These are phyloP conservation scores for Dasypus novemcinctus DNA, from an alignment of 2,113 vertebrate genomes.

Conservation along the genomic window DNA sequence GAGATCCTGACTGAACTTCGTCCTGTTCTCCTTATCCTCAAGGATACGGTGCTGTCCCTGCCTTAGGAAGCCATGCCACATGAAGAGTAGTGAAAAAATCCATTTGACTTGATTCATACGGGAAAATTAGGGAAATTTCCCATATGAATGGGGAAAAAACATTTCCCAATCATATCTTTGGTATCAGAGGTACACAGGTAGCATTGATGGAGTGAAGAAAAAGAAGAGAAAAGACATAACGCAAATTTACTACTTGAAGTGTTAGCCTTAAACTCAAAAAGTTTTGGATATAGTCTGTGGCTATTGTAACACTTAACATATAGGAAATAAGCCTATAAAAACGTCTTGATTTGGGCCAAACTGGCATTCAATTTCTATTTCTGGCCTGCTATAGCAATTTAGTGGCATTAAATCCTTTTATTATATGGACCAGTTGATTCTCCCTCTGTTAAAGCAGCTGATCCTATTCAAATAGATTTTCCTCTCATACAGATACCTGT, in stretches of 20 bases:
- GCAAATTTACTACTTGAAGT: not conserved
- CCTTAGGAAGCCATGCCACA: not conserved
- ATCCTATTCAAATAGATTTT: not conserved
- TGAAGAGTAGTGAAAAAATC: not conserved
- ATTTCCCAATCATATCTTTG: not conserved
- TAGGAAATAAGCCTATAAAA: not conserved
- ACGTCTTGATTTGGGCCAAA: not conserved
- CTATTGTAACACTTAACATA: not conserved
- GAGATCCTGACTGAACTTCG: slow-evolving; percentile 44
- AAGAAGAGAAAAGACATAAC: not conserved
- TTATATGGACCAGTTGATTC: not conserved
- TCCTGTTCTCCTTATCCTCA: slow-evolving; percentile 5
- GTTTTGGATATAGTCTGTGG: not conserved
- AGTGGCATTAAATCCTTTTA: not conserved
- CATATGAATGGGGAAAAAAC: not conserved
- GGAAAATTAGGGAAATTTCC: not conserved
- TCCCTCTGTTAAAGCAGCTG: not conserved
- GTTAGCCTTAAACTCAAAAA: not conserved
- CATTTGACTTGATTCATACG: not conserved
- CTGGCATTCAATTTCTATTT: not conserved
- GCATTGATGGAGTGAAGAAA: not conserved
- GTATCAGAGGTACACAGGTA: not conserved
- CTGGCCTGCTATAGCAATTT: not conserved
- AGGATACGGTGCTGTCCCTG: not conserved
- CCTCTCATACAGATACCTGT: not conserved